Percentiles rank a stretch among this genome's conserved stretches.
Evolutionary conservation across 2,113 vertebrate species (phyloP).

Genomic region (Chrysochloris asiatica): DNA sequence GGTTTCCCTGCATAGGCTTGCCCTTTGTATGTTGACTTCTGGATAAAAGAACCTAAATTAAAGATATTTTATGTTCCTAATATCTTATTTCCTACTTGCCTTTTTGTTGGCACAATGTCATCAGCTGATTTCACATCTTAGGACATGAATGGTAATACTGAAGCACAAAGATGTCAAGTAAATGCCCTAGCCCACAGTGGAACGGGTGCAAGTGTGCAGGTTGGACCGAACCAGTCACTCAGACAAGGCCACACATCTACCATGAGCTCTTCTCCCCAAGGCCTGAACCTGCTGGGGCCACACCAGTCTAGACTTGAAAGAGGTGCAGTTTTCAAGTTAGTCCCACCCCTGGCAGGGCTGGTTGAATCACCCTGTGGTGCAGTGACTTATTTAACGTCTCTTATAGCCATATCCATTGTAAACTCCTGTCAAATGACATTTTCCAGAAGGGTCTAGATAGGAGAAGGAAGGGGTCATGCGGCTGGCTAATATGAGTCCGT

Average conservation of each 20-base stretch:
- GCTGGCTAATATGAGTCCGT: no score
- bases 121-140: not conserved
- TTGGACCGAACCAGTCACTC: not conserved
- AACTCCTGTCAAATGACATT: no score
- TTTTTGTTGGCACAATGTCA: not conserved
- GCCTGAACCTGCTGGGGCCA: not conserved
- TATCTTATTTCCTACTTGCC: not conserved
- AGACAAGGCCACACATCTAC: not conserved
- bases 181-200: not conserved
- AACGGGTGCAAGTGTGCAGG: no score
- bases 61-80: conserved; percentile 24
- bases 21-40: conserved; percentile 72
- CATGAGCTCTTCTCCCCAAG: not conserved
- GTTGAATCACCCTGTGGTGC: not conserved
- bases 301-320: not conserved
- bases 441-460: no score
- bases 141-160: not conserved
- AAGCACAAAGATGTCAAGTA: not conserved
- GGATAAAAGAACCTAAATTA: conserved; percentile 45
- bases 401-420: no score
- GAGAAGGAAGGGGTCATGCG: no score
- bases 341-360: not conserved
- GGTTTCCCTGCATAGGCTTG: conserved; percentile 63
- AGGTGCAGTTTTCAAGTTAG: not conserved
- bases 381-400: no score